Conservation (phyloP, 2,113 vertebrate genomes). For the Corythaixoides concolor region DNA sequence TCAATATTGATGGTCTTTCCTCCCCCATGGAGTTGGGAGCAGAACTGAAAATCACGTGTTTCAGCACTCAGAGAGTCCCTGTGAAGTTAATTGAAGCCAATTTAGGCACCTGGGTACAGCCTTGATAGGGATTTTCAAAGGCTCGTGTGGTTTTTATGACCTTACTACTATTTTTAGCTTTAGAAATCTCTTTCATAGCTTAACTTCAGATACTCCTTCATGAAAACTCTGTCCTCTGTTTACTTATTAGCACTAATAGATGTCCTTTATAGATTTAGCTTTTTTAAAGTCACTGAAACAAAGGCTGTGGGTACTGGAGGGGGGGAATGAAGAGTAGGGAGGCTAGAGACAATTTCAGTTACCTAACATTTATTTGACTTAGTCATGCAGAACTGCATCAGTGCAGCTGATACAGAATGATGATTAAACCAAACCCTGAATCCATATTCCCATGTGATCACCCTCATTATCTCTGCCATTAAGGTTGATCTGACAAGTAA, state of each 20-base stretch:
- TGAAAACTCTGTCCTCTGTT: not conserved
- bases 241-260: not conserved
- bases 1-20: not conserved
- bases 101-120: not conserved
- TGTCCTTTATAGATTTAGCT: not conserved
- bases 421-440: conserved; percentile 56
- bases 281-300: not conserved
- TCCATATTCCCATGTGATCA: conserved; percentile 53
- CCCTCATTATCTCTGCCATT: conserved; percentile 62
- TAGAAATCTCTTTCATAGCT: not conserved
- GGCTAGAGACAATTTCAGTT: conserved; percentile 34
- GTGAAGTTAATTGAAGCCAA: conserved; percentile 16
- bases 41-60: not conserved
- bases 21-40: not conserved
- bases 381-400: conserved; percentile 41
- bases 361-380: conserved; percentile 46
- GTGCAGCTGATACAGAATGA: conserved; percentile 13
- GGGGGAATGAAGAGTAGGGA: not conserved
- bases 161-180: not conserved
- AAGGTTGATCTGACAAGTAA: conserved; percentile 70
- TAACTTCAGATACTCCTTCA: not conserved
- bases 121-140: not conserved
- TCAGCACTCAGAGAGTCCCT: not conserved
- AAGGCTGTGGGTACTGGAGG: not conserved
- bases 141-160: not conserved